Base-by-base conservation (phyloP, 2,888 invertebrate species). In the Mesopsocus fuscifrons region DNA sequence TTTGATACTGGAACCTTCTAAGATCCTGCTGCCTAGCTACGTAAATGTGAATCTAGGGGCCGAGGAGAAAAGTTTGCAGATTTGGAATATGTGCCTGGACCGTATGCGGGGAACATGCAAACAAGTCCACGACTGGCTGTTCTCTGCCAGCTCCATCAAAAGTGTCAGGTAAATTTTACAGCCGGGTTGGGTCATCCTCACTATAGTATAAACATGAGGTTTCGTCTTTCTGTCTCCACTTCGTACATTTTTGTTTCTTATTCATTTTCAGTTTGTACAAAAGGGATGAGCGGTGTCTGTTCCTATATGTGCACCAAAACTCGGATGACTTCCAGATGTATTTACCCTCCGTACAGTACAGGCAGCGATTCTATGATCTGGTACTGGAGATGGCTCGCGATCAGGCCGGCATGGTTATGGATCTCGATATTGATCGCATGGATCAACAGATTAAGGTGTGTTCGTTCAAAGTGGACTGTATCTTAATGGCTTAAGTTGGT, bases 291-390 rank as follows among this genome's bases (percentile, higher is more conserved):
- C 71, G 95, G 15, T 94, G 94, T 50, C 71, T 97, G 9, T 95
- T 95, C 61, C 69, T 99, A 0, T 99, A 98, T 61, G 97, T 98
- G 26, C 85, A 91, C 60, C 87, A 94, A 61, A 95, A 97, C 60
- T 94, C 94, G 0, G 94, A 95, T 56, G 95, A 97, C 64, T 98
- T 98, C 66, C 95, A 97, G 72, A 89, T 98, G 64, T 94, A 82
- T 62, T 81, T 98, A 53, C 92, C 98, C 1, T 94, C 95, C 2
- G 76, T 80, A 49, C 71, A 74, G 34, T 87, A 84, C 58, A 71
- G 85, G 46, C 77, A 85, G 57, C 71, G 78, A 46, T 79, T 94
- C 54, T 84, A 87, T 59, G 80, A 85, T 52, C 65, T 87, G 34
- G 72, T 95, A 43, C 67, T 84, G 17, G 82, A 89, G 59, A 72